Evolutionary conservation across 2,888 invertebrate genomes (phyloP).

Genomic region (Torymus auratus): DNA sequence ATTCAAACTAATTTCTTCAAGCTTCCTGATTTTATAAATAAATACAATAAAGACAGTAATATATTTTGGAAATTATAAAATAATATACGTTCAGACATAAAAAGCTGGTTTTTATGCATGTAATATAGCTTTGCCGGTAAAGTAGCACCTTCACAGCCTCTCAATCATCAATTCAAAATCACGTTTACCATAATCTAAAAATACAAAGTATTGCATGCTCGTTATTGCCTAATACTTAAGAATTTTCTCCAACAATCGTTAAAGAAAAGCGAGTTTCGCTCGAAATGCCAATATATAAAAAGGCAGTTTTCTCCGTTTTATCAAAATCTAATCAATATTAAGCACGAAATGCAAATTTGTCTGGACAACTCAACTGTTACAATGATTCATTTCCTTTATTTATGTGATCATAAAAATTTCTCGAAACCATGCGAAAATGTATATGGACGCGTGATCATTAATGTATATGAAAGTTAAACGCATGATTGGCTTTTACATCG

Average conservation of each 20-base stretch:
- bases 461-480: background rate
- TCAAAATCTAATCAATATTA: slow-evolving; percentile 14
- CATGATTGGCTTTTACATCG: slow-evolving; percentile 9
- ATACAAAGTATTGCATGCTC: slow-evolving; percentile 46
- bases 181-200: slow-evolving; percentile 35
- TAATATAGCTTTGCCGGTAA: background rate
- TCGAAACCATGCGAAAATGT: slow-evolving; percentile 1
- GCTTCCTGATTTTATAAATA: too few relatives aligned
- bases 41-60: background rate
- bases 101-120: background rate
- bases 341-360: slow-evolving; percentile 36
- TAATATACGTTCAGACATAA: background rate
- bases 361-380: slow-evolving; percentile 7
- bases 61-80: background rate
- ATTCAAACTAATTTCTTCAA: too few relatives aligned
- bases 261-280: slow-evolving; percentile 44
- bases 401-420: background rate
- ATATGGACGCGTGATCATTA: slow-evolving; percentile 20
- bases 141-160: slow-evolving; percentile 9
- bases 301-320: slow-evolving; percentile 27
- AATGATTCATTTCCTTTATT: slow-evolving; percentile 5
- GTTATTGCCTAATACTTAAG: slow-evolving; percentile 20
- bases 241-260: background rate
- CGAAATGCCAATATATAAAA: slow-evolving; percentile 45
- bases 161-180: slow-evolving; percentile 17